A percentile compares a stretch with the other conserved stretches of the same genome.
These are phyloP conservation scores for Tinea trinotella DNA, from an alignment of 2,888 invertebrate genomes.

Conservation along the genomic window DNA sequence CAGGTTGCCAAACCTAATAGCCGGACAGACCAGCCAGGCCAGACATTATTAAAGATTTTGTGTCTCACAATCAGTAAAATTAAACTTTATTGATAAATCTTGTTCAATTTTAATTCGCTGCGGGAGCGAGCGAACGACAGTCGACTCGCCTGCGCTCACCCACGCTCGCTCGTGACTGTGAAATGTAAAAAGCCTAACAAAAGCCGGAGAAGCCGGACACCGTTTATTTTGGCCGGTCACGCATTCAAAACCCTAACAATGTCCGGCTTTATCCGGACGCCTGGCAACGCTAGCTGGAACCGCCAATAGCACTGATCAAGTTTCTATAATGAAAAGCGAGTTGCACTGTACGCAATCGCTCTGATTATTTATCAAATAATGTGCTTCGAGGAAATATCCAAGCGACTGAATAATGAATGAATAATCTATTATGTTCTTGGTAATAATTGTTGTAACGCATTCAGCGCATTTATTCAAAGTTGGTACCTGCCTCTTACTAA, in stretches of 20 bases:
- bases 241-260: too few species aligned
- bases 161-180: too few species aligned
- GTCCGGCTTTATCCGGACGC: conserved; percentile 29
- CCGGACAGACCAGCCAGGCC: too few species aligned
- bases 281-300: not conserved
- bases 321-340: not conserved
- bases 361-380: conserved; percentile 4
- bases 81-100: too few species aligned
- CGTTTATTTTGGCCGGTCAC: too few species aligned
- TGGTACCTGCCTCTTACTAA: not conserved
- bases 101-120: too few species aligned
- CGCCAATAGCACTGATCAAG: not conserved
- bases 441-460: not conserved
- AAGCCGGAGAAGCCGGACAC: too few species aligned
- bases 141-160: too few species aligned
- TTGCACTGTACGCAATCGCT: not conserved
- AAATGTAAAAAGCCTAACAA: too few species aligned
- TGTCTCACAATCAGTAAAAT: too few species aligned
- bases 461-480: not conserved
- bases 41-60: not conserved
- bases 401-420: not conserved
- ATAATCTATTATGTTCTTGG: conserved; percentile 1
- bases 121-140: too few species aligned
- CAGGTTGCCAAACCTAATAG: too few species aligned
- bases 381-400: not conserved